Conservation (phyloP, 2,797 vertebrate species). For the Allenopithecus nigroviridis region DNA sequence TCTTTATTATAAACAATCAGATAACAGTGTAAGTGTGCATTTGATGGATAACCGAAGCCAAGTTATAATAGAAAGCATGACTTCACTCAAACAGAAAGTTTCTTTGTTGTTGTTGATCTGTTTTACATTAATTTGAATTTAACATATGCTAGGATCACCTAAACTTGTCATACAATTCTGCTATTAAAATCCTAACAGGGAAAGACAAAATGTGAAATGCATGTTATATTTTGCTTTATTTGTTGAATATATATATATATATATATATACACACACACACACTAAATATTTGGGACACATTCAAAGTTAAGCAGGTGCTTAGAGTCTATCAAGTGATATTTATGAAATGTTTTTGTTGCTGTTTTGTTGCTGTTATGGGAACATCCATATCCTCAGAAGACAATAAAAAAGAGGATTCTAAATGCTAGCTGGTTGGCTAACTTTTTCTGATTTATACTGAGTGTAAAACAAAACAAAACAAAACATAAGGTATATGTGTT, state of each 20-base stretch:
- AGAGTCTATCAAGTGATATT: background rate
- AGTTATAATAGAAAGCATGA: background rate
- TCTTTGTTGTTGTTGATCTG: background rate
- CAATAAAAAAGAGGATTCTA: constrained; percentile 2
- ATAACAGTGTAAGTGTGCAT: background rate
- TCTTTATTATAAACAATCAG: constrained; percentile 67
- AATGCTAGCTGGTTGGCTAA: background rate
- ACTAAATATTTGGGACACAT: background rate
- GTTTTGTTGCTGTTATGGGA: background rate
- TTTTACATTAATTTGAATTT: constrained; percentile 50
- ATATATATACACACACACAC: background rate
- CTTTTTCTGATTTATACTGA: background rate
- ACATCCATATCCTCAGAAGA: background rate
- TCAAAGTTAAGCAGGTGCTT: background rate
- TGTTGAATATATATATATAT: constrained; percentile 26
- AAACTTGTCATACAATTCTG: background rate
- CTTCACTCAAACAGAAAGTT: background rate
- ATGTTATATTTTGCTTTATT: constrained; percentile 21
- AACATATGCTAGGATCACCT: constrained; percentile 6
- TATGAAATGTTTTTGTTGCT: background rate
- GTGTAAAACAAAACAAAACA: background rate
- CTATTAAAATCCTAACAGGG: background rate
- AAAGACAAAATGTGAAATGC: constrained; percentile 49
- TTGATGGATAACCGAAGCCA: background rate
- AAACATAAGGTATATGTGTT: constrained; percentile 4